A percentile compares a stretch with the other conserved stretches of the same genome.
These are phyloP conservation scores for Tiliqua scincoides DNA, from an alignment of 2,113 vertebrate genomes.

Conservation along the genomic window DNA sequence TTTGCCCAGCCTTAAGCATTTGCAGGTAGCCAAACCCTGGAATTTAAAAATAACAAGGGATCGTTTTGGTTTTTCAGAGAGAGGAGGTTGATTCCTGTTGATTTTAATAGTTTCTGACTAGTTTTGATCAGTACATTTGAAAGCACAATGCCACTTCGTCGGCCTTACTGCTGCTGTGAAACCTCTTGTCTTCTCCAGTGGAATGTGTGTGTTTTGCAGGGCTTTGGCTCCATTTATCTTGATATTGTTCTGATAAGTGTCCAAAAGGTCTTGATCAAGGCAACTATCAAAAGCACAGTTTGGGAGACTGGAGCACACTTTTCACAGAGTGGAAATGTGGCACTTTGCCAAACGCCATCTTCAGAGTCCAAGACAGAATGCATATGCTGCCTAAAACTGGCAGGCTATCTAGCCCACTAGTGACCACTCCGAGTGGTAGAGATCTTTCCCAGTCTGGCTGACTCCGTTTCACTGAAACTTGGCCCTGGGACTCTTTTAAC, in stretches of 20 bases:
- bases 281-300: neutral
- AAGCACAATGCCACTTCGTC: no score
- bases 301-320: neutral
- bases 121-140: neutral
- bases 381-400: neutral
- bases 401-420: neutral
- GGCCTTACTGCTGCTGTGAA: neutral
- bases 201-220: neutral
- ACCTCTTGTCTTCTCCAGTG: no score
- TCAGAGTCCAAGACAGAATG: neutral
- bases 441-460: neutral
- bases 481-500: neutral
- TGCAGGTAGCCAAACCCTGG: neutral
- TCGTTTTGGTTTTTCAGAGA: neutral
- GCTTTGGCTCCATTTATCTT: neutral
- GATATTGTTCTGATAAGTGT: neutral
- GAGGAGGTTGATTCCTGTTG: neutral
- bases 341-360: neutral
- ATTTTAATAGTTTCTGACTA: neutral
- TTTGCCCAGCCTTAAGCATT: neutral
- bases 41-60: neutral
- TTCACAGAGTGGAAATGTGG: neutral
- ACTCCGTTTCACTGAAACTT: neutral
- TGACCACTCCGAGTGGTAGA: neutral
- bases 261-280: neutral